Conservation (phyloP, 2,113 vertebrate species). For the Elgaria multicarinata region DNA sequence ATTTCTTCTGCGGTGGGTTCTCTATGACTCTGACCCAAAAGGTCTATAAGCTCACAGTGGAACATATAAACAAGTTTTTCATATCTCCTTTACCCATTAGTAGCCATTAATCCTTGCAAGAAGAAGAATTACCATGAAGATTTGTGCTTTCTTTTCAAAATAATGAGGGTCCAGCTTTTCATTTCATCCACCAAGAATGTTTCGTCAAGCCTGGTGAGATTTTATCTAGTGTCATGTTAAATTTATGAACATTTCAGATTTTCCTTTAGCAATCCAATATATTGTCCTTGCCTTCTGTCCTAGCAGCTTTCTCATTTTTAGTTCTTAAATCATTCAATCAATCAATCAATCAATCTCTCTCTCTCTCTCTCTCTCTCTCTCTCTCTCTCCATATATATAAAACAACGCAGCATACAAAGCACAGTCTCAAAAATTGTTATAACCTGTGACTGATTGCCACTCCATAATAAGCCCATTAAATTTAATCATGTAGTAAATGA, state of each 20-base stretch:
- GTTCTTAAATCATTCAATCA: not conserved
- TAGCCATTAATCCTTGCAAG: not conserved
- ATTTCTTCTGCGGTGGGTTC: too few species aligned
- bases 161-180: not conserved
- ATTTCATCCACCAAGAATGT: not conserved
- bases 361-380: not conserved
- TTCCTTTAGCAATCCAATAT: not conserved
- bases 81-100: not conserved
- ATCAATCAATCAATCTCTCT: too few species aligned
- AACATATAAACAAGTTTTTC: not conserved
- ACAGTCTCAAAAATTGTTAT: not conserved
- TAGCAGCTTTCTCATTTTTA: rapidly evolving
- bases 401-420: constrained; percentile 3
- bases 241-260: not conserved
- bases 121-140: not conserved
- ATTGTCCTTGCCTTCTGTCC: not conserved
- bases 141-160: not conserved
- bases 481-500: constrained; percentile 17
- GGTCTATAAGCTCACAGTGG: too few species aligned
- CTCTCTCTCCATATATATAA: not conserved
- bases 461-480: not conserved
- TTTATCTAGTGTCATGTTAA: not conserved
- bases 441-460: not conserved
- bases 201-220: not conserved
- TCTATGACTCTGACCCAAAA: too few species aligned